phyloP scores from a whole-genome alignment of 2,113 vertebrate species.

The Irena cyanogastra region DNA sequence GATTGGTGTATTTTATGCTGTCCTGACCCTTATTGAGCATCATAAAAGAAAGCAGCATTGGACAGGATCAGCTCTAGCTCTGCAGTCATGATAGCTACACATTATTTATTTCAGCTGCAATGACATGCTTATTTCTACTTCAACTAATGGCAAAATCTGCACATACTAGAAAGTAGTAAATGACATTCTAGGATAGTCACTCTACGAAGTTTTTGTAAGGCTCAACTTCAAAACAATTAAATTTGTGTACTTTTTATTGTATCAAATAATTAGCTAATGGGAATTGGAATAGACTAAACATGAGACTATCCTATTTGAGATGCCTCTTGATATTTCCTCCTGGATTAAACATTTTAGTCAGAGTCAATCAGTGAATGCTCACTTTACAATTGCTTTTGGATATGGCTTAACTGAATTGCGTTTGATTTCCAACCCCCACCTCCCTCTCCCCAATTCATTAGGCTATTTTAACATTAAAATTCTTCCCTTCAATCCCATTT shows the following conservation, averaged over 20 bases:
- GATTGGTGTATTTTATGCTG: neutral
- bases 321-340: neutral
- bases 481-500: neutral
- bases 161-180: neutral
- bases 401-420: neutral
- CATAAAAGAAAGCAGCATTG: neutral
- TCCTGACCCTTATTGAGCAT: neutral
- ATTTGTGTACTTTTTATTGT: neutral
- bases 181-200: neutral
- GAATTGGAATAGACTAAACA: neutral
- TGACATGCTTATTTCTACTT: neutral
- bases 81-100: neutral
- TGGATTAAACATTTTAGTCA: neutral
- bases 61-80: neutral
- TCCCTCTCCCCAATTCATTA: neutral
- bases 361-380: neutral
- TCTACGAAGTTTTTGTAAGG: neutral
- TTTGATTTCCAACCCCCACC: neutral
- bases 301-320: neutral
- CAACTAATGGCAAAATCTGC: neutral
- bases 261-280: neutral
- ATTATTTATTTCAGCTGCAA: neutral
- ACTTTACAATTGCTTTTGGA: neutral
- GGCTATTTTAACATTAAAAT: neutral
- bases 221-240: neutral